Base-by-base conservation (phyloP, 23 tunicate species). In the Aplidium turbinatum region DNA sequence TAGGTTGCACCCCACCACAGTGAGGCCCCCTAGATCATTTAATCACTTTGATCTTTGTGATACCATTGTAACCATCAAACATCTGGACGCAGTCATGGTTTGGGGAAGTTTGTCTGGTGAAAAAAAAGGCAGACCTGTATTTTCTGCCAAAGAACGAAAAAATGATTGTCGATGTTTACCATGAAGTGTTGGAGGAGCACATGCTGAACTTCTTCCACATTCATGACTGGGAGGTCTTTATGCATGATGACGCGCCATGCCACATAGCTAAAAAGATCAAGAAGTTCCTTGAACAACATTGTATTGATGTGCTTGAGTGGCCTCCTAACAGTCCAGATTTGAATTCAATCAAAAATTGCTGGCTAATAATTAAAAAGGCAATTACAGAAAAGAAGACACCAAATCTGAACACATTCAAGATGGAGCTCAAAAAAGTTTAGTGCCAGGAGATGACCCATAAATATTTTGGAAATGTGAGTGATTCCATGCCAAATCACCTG, bases 111-210 rank as follows among this genome's bases (percentile, higher is more conserved):
- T n/a, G n/a, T n/a, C n/a, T n/a, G n/a, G n/a, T n/a, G n/a, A n/a
- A n/a, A n/a, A n/a, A 22, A 28, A 70, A 45, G 76, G 36, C 11
- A 70, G 58, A 40, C 16, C 38, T 47, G 35, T 70, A 70, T 58
- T 70, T 70, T 48, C 38, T 70, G 25, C 76, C 58, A 3, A 70
- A 70, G 29, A 70, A 70, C 76, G 47, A 70, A 70, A 48, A 70
- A 47, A 47, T 70, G 58, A 70, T 21, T 30, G 76, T 34, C 38
- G 51, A 66, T 35, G 51, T 66, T 26, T 66, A 66, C 26, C 26
- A 35, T 22, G 21, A 66, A 35, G 72, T 38, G 5, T 66, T 66
- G 51, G 51, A 36, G 26, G 72, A 66, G 72, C 51, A 66, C 72
- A 66, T 66, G 72, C 51, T 66, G 13, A 66, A 66, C 52, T 66